A percentile compares a stretch with the other conserved stretches of the same genome.
phyloP scores from a whole-genome alignment of 2,888 invertebrate genomes.

The Drosophila hamatofila region DNA sequence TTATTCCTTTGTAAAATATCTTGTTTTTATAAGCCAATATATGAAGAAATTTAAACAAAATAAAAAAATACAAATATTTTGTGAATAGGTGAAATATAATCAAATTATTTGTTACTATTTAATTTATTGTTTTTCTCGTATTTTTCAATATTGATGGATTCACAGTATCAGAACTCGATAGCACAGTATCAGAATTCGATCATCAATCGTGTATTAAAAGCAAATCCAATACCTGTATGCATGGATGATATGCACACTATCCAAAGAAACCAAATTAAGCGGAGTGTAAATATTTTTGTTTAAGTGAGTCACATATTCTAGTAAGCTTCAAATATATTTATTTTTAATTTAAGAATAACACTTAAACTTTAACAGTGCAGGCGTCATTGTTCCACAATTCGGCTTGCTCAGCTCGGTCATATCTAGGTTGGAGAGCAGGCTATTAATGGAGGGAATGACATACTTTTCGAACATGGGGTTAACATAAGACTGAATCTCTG shows the following conservation, averaged over 20 bases:
- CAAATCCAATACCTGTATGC: too few species aligned
- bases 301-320: background rate
- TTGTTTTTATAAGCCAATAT: too few species aligned
- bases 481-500: slow-evolving; percentile 55
- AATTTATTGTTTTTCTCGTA: too few species aligned
- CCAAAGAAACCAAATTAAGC: background rate
- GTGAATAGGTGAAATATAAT: too few species aligned
- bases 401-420: slow-evolving; percentile 38
- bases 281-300: background rate
- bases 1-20: too few species aligned
- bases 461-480: slow-evolving; percentile 20
- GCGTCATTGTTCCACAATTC: slow-evolving; percentile 31
- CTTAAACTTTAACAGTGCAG: slow-evolving; percentile 29
- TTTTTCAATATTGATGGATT: too few species aligned
- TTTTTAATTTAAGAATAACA: background rate
- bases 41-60: too few species aligned
- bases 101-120: too few species aligned
- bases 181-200: too few species aligned
- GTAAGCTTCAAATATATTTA: background rate
- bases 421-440: slow-evolving; percentile 36
- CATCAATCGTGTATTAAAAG: too few species aligned
- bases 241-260: background rate
- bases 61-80: too few species aligned
- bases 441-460: slow-evolving; percentile 52
- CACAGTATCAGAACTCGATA: too few species aligned